Percentiles rank a stretch among this genome's conserved stretches.
These are phyloP conservation scores for Orius laevigatus DNA, from an alignment of 1,140 invertebrate species.

Conservation along the genomic window DNA sequence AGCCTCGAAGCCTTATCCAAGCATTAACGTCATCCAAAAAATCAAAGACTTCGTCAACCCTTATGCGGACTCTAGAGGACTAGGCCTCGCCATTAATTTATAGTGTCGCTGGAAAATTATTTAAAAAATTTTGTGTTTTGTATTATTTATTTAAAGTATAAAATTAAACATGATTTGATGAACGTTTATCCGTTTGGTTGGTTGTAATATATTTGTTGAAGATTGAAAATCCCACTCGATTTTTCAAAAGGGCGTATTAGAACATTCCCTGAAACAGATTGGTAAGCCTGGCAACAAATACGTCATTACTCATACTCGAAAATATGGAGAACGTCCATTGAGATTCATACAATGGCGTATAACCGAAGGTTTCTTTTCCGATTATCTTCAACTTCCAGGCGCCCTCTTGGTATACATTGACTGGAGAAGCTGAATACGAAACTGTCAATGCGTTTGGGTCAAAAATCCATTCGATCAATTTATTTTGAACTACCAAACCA, in stretches of 20 bases:
- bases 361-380: slow-evolving; percentile 2
- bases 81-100: too few species aligned
- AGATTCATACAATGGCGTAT: neutral
- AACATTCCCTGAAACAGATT: too few species aligned
- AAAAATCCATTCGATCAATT: neutral
- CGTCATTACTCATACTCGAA: too few species aligned
- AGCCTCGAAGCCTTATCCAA: slow-evolving; percentile 31
- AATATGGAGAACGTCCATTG: neutral
- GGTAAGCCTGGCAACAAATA: too few species aligned
- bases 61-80: slow-evolving; percentile 11
- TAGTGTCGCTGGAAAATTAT: too few species aligned
- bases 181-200: too few species aligned
- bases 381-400: neutral
- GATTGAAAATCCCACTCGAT: too few species aligned
- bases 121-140: too few species aligned
- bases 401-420: neutral
- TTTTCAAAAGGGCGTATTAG: too few species aligned
- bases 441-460: neutral
- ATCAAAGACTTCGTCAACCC: slow-evolving; percentile 31
- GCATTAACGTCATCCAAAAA: slow-evolving; percentile 41
- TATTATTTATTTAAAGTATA: too few species aligned
- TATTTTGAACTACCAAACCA: neutral
- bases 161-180: too few species aligned
- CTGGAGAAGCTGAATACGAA: neutral
- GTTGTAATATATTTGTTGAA: too few species aligned